Evolutionary conservation across 2,113 vertebrate genomes (phyloP).

Genomic region (Octodon degus): DNA sequence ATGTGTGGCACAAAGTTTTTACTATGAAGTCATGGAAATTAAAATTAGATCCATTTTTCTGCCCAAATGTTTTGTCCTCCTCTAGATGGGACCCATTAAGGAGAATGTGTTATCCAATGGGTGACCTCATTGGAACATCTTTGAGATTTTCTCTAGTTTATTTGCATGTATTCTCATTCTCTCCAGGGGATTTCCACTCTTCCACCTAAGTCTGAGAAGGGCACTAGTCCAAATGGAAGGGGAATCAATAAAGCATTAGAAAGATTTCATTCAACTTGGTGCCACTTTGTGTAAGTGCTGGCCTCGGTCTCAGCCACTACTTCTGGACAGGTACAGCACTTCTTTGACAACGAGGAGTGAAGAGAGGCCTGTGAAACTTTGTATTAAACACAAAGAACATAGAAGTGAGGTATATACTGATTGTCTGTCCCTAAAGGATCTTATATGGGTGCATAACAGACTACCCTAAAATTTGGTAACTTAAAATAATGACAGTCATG

Average conservation of each 20-base stretch:
- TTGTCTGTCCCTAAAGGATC: neutral
- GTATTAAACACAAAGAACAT: neutral
- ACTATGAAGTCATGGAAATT: neutral
- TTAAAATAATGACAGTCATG: neutral
- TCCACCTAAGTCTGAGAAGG: neutral
- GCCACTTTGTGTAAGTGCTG: neutral
- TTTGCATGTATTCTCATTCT: conserved; percentile 14
- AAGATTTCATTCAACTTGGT: neutral
- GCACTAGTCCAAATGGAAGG: neutral
- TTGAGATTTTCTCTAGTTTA: conserved; percentile 33
- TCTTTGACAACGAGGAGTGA: neutral
- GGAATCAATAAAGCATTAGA: neutral
- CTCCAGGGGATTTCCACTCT: neutral
- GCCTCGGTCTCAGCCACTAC: neutral
- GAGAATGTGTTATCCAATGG: neutral
- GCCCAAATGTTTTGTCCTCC: neutral
- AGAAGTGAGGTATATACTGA: neutral
- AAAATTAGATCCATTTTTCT: neutral
- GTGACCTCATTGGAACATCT: neutral
- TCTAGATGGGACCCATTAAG: neutral
- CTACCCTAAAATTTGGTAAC: neutral
- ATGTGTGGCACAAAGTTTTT: neutral
- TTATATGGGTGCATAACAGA: neutral
- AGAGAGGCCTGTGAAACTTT: neutral
- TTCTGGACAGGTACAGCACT: neutral